These are phyloP conservation scores for Echiichthys vipera DNA, from an alignment of 2,797 vertebrate species.

Conservation along the genomic window DNA sequence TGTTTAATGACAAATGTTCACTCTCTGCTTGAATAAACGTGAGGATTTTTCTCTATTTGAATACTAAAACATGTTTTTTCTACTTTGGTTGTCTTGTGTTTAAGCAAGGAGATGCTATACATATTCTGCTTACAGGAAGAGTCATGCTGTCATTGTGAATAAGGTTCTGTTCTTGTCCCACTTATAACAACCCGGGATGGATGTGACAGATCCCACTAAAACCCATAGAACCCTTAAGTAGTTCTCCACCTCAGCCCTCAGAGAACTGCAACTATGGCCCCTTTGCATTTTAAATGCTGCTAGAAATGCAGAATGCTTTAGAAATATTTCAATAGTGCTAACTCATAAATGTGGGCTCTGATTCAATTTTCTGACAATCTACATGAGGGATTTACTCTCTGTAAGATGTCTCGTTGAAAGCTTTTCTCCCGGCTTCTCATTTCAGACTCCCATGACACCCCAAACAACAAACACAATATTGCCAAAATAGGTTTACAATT, in stretches of 20 bases:
- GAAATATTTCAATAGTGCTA: slow-evolving; percentile 62
- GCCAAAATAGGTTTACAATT: slow-evolving; percentile 53
- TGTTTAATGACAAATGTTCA: neutral
- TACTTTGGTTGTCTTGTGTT: neutral
- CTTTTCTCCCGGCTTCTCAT: slow-evolving; percentile 57
- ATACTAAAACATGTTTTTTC: neutral
- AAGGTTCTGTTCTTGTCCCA: slow-evolving; percentile 12
- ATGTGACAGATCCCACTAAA: slow-evolving; percentile 65
- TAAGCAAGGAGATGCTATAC: neutral
- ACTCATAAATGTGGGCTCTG: slow-evolving; percentile 65
- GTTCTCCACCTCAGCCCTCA: slow-evolving; percentile 56
- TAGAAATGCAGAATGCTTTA: slow-evolving; percentile 54
- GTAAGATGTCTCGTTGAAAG: slow-evolving; percentile 65
- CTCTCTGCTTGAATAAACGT: neutral
- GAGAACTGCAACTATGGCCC: slow-evolving; percentile 51
- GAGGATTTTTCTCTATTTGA: neutral
- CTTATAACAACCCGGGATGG: slow-evolving; percentile 41
- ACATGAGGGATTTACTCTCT: slow-evolving; percentile 63
- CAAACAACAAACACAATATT: slow-evolving; percentile 61
- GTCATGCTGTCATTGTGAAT: slow-evolving; percentile 28
- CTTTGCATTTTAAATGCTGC: slow-evolving; percentile 65
- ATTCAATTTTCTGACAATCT: slow-evolving; percentile 75
- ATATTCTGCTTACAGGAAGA: slow-evolving; percentile 8
- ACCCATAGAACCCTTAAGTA: slow-evolving; percentile 60
- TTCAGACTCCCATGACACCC: slow-evolving; percentile 62